Conservation (phyloP, 2,888 invertebrate genomes). For the Lottia scabra region DNA sequence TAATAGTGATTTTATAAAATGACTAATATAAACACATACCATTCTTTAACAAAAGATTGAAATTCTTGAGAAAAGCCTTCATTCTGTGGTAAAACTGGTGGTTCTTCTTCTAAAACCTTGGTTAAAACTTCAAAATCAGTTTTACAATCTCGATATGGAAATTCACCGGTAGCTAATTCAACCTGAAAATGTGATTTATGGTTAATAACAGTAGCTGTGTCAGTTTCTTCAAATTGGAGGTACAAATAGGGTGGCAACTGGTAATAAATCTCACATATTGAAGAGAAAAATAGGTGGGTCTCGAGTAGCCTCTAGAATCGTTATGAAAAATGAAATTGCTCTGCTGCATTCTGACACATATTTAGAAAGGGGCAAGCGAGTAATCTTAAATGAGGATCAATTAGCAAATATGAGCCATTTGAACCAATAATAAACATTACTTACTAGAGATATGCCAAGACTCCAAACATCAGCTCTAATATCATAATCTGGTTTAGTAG, state of each 20-base stretch:
- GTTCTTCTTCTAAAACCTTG: slow-evolving; percentile 81
- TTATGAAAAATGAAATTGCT: too few species aligned
- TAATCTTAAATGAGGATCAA: not conserved
- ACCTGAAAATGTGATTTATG: slow-evolving; percentile 74
- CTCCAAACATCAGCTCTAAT: slow-evolving; percentile 99
- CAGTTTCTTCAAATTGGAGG: too few species aligned
- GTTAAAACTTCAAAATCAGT: slow-evolving; percentile 98
- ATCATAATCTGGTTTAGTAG: slow-evolving; percentile 94
- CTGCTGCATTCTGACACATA: too few species aligned
- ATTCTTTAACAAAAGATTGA: slow-evolving; percentile 89
- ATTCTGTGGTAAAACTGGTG: slow-evolving; percentile 78
- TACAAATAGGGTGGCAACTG: too few species aligned
- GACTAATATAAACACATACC: slow-evolving; percentile 78
- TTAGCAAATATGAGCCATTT: not conserved
- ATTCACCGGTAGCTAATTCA: slow-evolving; percentile 95
- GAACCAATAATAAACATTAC: slow-evolving; percentile 14
- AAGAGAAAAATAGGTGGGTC: too few species aligned
- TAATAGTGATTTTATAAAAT: too few species aligned
- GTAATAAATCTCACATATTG: too few species aligned
- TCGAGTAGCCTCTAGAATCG: too few species aligned
- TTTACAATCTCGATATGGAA: slow-evolving; percentile 93
- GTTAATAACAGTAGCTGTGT: too few species aligned
- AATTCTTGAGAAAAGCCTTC: slow-evolving; percentile 86
- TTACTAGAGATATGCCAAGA: slow-evolving; percentile 78
- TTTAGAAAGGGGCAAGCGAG: too few species aligned